A percentile compares a stretch with the other conserved stretches of the same genome.
These are phyloP conservation scores for Sebastes steindachneri DNA, from an alignment of 2,797 vertebrate species.

Conservation along the genomic window DNA sequence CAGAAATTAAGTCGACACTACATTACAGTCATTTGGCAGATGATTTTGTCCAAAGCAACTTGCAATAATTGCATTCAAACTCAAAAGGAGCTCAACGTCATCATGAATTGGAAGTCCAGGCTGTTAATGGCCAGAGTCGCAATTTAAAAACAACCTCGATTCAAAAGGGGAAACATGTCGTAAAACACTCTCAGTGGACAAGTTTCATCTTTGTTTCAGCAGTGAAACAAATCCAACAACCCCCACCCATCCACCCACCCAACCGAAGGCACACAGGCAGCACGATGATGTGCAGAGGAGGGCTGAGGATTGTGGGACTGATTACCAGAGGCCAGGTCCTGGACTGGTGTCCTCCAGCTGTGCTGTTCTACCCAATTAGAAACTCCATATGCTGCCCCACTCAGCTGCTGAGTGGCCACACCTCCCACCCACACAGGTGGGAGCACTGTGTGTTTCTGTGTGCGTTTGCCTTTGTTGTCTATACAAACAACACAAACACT, in stretches of 20 bases:
- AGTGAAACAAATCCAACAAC: background rate
- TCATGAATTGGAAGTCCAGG: background rate
- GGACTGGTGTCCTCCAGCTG: conserved; percentile 84
- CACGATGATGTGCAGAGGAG: conserved; percentile 45
- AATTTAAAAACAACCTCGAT: background rate
- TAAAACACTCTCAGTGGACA: background rate
- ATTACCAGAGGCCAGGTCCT: conserved; percentile 82
- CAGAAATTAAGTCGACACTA: background rate
- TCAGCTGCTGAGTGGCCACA: conserved; percentile 75
- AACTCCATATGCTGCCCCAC: conserved; percentile 83
- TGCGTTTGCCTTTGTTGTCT: conserved; percentile 24
- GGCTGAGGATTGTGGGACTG: conserved; percentile 73
- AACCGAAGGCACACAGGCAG: background rate
- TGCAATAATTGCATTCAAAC: background rate
- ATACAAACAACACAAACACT: conserved; percentile 25
- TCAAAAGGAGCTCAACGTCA: background rate
- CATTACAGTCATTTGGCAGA: background rate
- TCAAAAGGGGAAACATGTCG: background rate
- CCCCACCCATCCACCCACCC: background rate
- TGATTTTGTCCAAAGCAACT: background rate
- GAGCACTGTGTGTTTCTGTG: conserved; percentile 29
- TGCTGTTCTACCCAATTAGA: conserved; percentile 89
- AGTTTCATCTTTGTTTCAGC: conserved; percentile 16
- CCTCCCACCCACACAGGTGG: conserved; percentile 75
- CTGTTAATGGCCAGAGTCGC: background rate